A percentile compares a stretch with the other conserved stretches of the same genome.
These are phyloP conservation scores for Colaptes auratus DNA, from an alignment of 2,113 vertebrate genomes.

Conservation along the genomic window DNA sequence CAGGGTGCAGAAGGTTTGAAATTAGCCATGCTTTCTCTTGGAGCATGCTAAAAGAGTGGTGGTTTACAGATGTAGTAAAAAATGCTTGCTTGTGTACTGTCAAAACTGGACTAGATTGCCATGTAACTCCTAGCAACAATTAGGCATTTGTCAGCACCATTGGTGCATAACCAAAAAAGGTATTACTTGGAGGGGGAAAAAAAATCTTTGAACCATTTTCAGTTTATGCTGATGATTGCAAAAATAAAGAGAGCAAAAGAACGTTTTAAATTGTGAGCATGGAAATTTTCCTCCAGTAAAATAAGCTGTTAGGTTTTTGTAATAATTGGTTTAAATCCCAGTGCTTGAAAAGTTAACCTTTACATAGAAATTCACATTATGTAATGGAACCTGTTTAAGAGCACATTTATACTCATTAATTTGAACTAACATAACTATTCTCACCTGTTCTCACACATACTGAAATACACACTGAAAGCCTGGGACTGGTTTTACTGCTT, in stretches of 20 bases:
- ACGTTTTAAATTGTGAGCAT: neutral
- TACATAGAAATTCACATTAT: neutral
- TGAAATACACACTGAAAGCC: neutral
- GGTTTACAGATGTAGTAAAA: neutral
- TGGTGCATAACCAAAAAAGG: conserved; percentile 20
- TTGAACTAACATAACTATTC: neutral
- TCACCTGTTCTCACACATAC: neutral
- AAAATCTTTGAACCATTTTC: neutral
- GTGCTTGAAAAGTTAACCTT: neutral
- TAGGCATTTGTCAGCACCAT: neutral
- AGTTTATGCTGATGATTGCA: neutral
- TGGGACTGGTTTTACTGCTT: neutral
- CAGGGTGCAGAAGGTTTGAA: neutral
- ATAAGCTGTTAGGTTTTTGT: neutral
- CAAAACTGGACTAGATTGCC: neutral
- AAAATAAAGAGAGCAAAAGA: neutral
- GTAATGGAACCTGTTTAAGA: neutral
- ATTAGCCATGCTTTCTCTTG: neutral
- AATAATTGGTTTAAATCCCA: neutral
- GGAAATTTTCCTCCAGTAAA: neutral
- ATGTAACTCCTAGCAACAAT: neutral
- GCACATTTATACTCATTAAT: neutral
- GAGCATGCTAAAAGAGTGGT: neutral
- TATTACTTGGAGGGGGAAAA: neutral
- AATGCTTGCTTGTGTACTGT: neutral